Conservation (phyloP, 2,797 vertebrate genomes). For the Melanotaenia parkinsoni region DNA sequence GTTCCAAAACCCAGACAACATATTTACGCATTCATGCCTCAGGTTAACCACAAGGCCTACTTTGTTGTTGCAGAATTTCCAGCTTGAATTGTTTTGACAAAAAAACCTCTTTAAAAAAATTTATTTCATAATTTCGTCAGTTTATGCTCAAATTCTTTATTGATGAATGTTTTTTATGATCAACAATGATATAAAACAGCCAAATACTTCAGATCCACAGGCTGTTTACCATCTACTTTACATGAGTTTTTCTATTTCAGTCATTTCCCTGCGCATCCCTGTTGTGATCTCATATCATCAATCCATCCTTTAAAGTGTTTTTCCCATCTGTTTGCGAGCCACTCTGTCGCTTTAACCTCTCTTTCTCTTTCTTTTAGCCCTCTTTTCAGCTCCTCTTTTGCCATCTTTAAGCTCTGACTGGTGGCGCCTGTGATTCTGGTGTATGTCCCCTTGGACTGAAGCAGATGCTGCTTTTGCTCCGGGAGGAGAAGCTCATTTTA, state of each 20-base stretch:
- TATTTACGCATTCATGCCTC: conserved; percentile 32
- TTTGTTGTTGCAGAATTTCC: conserved; percentile 13
- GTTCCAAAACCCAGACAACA: background rate
- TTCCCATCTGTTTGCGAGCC: conserved; percentile 63
- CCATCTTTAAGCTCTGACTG: conserved; percentile 63
- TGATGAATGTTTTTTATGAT: conserved; percentile 4
- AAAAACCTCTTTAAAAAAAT: conserved; percentile 14
- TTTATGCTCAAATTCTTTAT: background rate
- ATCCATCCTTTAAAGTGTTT: conserved; percentile 57
- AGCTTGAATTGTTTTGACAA: conserved; percentile 13
- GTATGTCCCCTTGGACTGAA: conserved; percentile 60
- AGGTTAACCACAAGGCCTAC: conserved; percentile 24
- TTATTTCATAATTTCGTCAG: background rate
- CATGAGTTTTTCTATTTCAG: conserved; percentile 38
- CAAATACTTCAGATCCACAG: background rate
- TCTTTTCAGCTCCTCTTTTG: conserved; percentile 45
- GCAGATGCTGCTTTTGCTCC: conserved; percentile 64
- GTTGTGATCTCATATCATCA: conserved; percentile 46
- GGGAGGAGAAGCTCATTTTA: conserved; percentile 71
- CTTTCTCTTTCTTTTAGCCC: conserved; percentile 39
- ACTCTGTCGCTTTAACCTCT: conserved; percentile 52
- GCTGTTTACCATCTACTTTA: conserved; percentile 30
- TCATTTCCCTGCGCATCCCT: conserved; percentile 43
- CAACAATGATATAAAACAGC: background rate
- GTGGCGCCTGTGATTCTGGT: conserved; percentile 63